These are phyloP conservation scores for Tor tambroides DNA, from an alignment of 2,113 vertebrate species.

Conservation along the genomic window DNA sequence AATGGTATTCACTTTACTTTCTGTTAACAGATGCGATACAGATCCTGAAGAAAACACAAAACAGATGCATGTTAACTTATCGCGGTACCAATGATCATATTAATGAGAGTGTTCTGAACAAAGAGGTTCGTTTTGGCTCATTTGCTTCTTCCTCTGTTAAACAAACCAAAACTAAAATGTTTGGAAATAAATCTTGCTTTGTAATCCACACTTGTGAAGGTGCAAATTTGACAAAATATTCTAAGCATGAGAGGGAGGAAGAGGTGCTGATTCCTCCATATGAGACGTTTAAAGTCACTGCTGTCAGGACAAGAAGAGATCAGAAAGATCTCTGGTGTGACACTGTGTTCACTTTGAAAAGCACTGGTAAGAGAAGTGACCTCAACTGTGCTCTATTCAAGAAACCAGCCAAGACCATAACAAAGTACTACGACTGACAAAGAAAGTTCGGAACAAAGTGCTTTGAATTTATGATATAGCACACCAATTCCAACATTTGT, in stretches of 20 bases:
- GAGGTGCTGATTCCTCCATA: not conserved
- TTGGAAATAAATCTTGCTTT: not conserved
- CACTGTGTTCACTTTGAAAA: not conserved
- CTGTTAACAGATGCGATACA: not conserved
- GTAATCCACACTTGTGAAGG: not conserved
- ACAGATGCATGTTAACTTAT: not conserved
- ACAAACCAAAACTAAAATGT: accelerated
- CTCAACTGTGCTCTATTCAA: not conserved
- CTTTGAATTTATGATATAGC: too few species aligned
- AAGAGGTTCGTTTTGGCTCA: not conserved
- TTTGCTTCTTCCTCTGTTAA: not conserved
- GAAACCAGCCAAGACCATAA: not conserved
- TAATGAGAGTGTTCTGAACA: not conserved
- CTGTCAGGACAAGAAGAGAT: not conserved
- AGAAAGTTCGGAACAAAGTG: too few species aligned
- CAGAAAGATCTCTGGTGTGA: not conserved
- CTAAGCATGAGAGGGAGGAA: not conserved
- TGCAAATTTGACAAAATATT: not conserved
- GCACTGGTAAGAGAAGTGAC: not conserved
- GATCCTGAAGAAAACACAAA: not conserved
- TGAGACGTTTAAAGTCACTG: not conserved
- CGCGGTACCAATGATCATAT: accelerated
- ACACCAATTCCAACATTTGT: too few species aligned
- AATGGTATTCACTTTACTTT: not conserved
- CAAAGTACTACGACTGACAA: not conserved